Evolutionary conservation across 2,888 invertebrate species (phyloP).

Genomic region (Tipula vernalis): DNA sequence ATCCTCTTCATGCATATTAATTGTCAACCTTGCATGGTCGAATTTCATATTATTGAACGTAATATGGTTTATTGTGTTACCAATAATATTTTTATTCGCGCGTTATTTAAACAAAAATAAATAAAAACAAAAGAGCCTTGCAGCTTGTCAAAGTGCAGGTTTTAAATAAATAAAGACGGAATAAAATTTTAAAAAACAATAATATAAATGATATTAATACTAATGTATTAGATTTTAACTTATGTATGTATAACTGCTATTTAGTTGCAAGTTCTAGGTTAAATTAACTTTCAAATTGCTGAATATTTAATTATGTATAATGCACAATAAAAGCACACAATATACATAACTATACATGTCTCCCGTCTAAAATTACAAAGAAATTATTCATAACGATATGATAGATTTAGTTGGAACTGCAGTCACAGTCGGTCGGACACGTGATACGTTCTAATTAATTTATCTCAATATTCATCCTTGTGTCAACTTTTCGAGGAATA

Average conservation of each 20-base stretch:
- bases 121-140: neutral
- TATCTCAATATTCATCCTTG: neutral
- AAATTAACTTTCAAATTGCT: neutral
- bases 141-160: neutral
- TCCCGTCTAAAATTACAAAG: neutral
- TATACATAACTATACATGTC: neutral
- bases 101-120: neutral
- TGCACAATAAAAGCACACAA: neutral
- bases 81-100: neutral
- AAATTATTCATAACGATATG: neutral
- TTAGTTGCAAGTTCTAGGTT: neutral
- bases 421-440: neutral
- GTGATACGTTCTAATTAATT: neutral
- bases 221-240: neutral
- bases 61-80: neutral
- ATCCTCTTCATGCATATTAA: neutral
- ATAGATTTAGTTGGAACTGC: neutral
- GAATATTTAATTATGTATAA: neutral
- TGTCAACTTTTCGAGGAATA: neutral
- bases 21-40: neutral
- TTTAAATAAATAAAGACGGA: neutral
- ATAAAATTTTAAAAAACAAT: neutral
- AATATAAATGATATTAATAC: neutral
- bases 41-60: neutral
- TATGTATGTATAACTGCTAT: neutral